phyloP scores from a whole-genome alignment of 2,888 invertebrate genomes.

The Agonopterix alstromeriana region DNA sequence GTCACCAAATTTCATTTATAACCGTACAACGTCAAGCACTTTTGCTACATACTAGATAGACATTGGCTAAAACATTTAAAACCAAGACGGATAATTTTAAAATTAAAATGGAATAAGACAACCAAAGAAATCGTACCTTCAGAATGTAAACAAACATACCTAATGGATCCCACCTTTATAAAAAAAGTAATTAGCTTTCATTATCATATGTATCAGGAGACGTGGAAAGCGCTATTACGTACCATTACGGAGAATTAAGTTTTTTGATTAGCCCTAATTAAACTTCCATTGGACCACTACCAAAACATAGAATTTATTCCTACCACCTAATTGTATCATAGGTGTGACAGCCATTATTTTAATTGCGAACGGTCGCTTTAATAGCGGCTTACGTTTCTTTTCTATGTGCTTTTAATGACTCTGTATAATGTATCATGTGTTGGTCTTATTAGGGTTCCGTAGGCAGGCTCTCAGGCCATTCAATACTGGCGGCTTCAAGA shows the following conservation, averaged over 20 bases:
- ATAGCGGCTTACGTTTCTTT: slow-evolving; percentile 57
- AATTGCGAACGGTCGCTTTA: slow-evolving; percentile 63
- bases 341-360: slow-evolving; percentile 75
- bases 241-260: slow-evolving; percentile 43
- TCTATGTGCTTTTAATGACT: slow-evolving; percentile 43
- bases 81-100: too few relatives aligned
- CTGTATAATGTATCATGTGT: slow-evolving; percentile 10
- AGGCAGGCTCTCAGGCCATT: too few relatives aligned
- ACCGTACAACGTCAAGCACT: too few relatives aligned
- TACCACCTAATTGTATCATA: slow-evolving; percentile 68
- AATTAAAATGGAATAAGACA: too few relatives aligned
- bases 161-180: slow-evolving; percentile 19
- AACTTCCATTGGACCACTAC: slow-evolving; percentile 26
- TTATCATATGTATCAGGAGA: slow-evolving; percentile 28
- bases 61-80: too few relatives aligned
- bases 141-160: slow-evolving; percentile 17
- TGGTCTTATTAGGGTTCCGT: background rate
- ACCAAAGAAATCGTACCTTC: slow-evolving; percentile 9
- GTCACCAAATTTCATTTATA: too few relatives aligned
- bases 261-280: slow-evolving; percentile 54
- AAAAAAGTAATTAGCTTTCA: slow-evolving; percentile 27
- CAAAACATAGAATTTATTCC: slow-evolving; percentile 64
- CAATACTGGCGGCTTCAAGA: too few relatives aligned
- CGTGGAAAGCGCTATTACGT: slow-evolving; percentile 28
- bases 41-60: too few relatives aligned